These are phyloP conservation scores for Acipenser ruthenus DNA, from an alignment of 2,797 vertebrate species.

Conservation along the genomic window DNA sequence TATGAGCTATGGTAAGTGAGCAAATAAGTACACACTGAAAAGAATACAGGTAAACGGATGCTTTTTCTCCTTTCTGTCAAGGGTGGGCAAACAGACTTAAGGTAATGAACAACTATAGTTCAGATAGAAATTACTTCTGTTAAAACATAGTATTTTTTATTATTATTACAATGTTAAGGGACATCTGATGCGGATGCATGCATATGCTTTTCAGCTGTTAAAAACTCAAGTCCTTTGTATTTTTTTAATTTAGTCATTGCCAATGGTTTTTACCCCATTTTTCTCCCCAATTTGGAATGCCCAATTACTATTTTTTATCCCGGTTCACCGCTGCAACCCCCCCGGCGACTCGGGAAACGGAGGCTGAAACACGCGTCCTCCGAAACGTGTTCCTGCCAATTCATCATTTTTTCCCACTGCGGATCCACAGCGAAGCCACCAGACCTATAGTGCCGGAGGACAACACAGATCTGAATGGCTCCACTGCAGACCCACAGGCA, in stretches of 20 bases:
- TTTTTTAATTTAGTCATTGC: background rate
- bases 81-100: background rate
- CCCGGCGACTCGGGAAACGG: no score
- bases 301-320: no score
- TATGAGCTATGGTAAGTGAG: conserved; percentile 26
- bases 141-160: conserved; percentile 28
- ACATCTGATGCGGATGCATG: conserved; percentile 20
- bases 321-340: no score
- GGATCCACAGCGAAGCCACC: no score
- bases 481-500: no score
- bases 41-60: background rate
- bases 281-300: no score
- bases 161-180: conserved; percentile 21
- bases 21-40: background rate
- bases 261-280: no score
- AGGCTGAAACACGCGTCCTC: no score
- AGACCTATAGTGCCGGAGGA: no score
- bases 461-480: no score
- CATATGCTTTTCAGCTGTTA: background rate
- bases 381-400: no score
- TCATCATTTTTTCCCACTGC: no score
- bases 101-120: conserved; percentile 17
- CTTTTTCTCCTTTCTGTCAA: background rate
- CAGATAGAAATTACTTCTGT: conserved; percentile 25
- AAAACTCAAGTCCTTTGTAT: background rate